Base-by-base conservation (phyloP, 2,113 vertebrate genomes). In the Nymphicus hollandicus region DNA sequence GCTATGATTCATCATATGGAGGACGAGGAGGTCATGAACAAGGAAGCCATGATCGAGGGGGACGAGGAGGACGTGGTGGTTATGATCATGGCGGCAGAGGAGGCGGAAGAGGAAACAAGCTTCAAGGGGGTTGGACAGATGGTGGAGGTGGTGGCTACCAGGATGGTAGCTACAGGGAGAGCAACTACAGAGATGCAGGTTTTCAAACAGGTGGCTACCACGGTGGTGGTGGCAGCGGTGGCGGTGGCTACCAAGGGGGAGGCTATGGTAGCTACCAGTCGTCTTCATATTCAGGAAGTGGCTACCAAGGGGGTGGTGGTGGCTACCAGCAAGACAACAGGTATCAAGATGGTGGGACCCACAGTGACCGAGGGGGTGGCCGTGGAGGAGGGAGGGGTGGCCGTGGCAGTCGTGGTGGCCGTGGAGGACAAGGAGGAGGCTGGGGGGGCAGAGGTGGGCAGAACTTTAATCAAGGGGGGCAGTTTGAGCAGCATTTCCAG, bases 401-500 rank as follows among this genome's bases (percentile, higher is more conserved):
- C 1, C 97, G 98, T 79, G 98, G 98, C 0, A 87, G 98, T 25
- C 95, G 98, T 2, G 97, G 98, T 61, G 97, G 97, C 23, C 98
- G 98, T 24, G 98, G 98, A 82, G 98, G 98, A 66, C 98, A 98
- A 88, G 98, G 99, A 70, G 98, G 98, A 7, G 99, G 99, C 13
- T 99, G 99, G 99, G 98, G 98, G 29, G 98, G 98, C 35, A 98
- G 99, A 97, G 99, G 99, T 29, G 98, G 98, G 24, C 98, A 99
- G 95, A 99, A 96, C 97, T 99, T 99, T 70, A 99, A 98, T 97
- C 99, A 99, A 95, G 99, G 99, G 31, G 99, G 99, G 89, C 99
- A 99, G 39, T 99, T 99, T 98, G 99, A 99, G 97, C 99, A 99
- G 98, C 99, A 99, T 97, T 99, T 99, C 98, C 99, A 99, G 91